Evolutionary conservation across 1,140 invertebrate genomes (phyloP).

Genomic region (Globodera rostochiensis): DNA sequence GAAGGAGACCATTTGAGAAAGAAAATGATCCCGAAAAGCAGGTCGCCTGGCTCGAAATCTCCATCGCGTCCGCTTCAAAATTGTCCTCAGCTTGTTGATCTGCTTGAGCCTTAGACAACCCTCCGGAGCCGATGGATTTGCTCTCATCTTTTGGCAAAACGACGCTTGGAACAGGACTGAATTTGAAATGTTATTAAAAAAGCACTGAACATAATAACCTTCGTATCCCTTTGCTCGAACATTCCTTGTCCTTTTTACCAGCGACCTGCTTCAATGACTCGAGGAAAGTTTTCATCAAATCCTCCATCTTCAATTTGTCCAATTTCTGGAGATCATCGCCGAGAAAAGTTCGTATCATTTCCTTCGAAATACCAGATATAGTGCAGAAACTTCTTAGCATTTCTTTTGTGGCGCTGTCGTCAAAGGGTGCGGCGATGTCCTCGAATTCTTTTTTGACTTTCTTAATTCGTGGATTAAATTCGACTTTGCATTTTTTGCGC

Average conservation of each 20-base stretch:
- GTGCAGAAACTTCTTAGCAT: slow-evolving; percentile 25
- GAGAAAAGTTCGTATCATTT: slow-evolving; percentile 31
- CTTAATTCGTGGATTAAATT: not conserved
- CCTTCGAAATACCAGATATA: slow-evolving; percentile 25
- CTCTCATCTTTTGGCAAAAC: slow-evolving; percentile 1
- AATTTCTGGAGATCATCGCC: slow-evolving; percentile 43
- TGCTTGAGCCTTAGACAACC: not conserved
- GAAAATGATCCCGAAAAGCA: not conserved
- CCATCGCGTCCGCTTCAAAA: slow-evolving; percentile 20
- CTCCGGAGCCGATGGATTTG: not conserved
- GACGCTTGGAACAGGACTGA: slow-evolving; percentile 11
- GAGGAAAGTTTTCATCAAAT: slow-evolving; percentile 19
- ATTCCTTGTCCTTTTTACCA: slow-evolving; percentile 3
- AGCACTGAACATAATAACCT: slow-evolving; percentile 1
- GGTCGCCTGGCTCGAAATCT: slow-evolving; percentile 15
- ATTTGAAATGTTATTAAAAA: not conserved
- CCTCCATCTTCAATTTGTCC: slow-evolving; percentile 21
- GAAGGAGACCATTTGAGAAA: slow-evolving; percentile 8
- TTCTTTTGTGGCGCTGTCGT: not conserved
- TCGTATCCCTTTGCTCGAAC: not conserved
- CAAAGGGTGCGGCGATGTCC: too few species aligned
- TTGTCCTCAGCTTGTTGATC: not conserved
- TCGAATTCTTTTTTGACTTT: not conserved
- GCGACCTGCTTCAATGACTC: slow-evolving; percentile 13
- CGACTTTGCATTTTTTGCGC: not conserved